phyloP scores from a whole-genome alignment of 1,140 invertebrate genomes.

The Pachypsylla venusta region DNA sequence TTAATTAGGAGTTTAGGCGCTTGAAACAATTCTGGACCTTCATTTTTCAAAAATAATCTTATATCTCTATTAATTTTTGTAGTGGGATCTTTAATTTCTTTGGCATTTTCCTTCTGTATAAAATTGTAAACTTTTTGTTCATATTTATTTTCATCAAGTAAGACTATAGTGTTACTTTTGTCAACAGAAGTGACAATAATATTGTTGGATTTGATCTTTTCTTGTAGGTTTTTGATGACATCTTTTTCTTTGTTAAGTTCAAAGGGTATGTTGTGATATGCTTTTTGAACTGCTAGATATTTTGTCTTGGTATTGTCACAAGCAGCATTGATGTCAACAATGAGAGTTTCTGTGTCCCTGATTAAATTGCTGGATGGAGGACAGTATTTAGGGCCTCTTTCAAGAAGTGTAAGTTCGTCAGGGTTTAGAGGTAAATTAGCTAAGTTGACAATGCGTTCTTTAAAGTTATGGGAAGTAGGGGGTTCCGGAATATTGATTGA shows the following conservation, averaged over 20 bases:
- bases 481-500: too few species aligned
- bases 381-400: background rate
- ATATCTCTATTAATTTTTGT: background rate
- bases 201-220: background rate
- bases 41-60: background rate
- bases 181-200: background rate
- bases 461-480: too few species aligned
- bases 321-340: background rate
- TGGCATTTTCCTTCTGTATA: background rate
- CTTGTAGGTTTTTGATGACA: background rate
- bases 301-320: background rate
- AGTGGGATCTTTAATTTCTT: background rate
- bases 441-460: background rate
- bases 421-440: background rate
- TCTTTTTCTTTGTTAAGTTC: background rate
- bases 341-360: background rate
- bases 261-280: background rate
- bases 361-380: background rate
- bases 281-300: background rate
- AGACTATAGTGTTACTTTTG: background rate
- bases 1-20: background rate
- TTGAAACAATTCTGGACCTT: background rate
- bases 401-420: background rate
- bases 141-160: too few species aligned
- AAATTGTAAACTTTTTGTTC: background rate